Base-by-base conservation (phyloP, 2,888 invertebrate genomes). In the Neoscelio sp. region DNA sequence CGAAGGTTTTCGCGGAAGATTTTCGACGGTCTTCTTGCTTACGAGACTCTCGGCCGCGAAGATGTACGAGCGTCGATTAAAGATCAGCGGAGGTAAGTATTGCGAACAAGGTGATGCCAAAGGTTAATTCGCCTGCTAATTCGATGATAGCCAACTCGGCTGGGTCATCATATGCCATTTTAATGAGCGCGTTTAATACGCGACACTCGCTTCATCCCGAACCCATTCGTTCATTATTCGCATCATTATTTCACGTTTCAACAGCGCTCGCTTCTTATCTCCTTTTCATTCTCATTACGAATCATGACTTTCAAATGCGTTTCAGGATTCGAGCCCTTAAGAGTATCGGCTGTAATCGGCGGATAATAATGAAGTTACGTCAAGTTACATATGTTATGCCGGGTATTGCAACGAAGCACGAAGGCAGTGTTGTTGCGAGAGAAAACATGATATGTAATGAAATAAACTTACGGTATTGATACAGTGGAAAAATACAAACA, bases 41-140 rank as follows among this genome's bases (percentile, higher is more conserved):
- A 23, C 50, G 42, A 50, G 58, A 23, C 60, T 44, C 20, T 38
- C 2, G 40, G 7, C 48, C 40, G 20, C 71, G 48, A 44, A 68
- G 65, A 77, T 33, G 80, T 80, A 78, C 64, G 73, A 76, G 52
- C 62, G 46, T 30, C 81, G 80, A 82, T 84, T 84, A 82, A 81
- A 74, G 80, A 68, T 35, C 65, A 48, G 28, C 74, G 78, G 65
- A 52, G 76, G 52, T 58, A 38, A 46, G 80, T 42, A 71, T 65
- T 44, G 73, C 60, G 65, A 65, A 74, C 74, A 74, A 67, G 80
- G 58, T 68, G 68, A 62, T 60, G 67, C 23, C 73, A 78, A 67
- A 78, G 78, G 73, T 68, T 74, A 73, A 73, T 60, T 67, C 68
- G 50, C 68, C 26, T 40, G 78, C 48, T 78, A 78, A 78, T 78